Evolutionary conservation across 2,797 vertebrate species (phyloP), one percentile per base, ranked within the genome.

Genomic region (Catharus ustulatus): DNA sequence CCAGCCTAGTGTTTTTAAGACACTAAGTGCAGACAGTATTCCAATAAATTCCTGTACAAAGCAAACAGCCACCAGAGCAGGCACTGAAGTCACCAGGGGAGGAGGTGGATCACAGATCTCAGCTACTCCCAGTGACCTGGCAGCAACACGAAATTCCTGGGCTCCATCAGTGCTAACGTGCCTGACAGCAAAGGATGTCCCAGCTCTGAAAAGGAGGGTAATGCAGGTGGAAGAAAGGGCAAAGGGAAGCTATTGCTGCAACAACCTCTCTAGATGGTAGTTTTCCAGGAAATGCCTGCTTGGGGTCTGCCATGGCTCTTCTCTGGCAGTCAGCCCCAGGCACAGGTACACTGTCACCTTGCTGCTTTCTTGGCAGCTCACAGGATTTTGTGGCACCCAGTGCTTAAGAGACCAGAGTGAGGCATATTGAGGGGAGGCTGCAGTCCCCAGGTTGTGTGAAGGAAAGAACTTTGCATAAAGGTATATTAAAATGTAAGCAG

Each of bases 131-230:
- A 63, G 9, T 5, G 12, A 46, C 11, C 10, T 64, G 64, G n/a
- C 48, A 48, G 61, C 11, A 61, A 7, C 64, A 38, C 8, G 11
- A 8, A 54, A 43, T 27, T 58, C 67, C 62, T 24, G n/a, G 9
- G 40, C 24, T 54, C 15, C 26, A 5, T 12, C 1, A 0, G 29
- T 22, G 48, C 10, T n/a, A 30, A 6, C 10, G 34, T n/a, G 48
- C 30, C 22, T 55, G 42, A 30, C 1, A 32, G 21, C 4, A 42
- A 62, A 23, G 5, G 7, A 2, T 26, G 17, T 10, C 43, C 20
- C 61, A 76, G 46, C 42, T 3, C 36, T 30, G 17, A 4, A 12
- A 29, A 45, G 20, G 38, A 76, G 27, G 7, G 12, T 4, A 7
- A 9, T 11, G 18, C 6, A 19, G 18, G 15, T 3, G 9, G 48